Base-by-base conservation (phyloP, 2,113 vertebrate genomes). In the Xiphophorus maculatus region DNA sequence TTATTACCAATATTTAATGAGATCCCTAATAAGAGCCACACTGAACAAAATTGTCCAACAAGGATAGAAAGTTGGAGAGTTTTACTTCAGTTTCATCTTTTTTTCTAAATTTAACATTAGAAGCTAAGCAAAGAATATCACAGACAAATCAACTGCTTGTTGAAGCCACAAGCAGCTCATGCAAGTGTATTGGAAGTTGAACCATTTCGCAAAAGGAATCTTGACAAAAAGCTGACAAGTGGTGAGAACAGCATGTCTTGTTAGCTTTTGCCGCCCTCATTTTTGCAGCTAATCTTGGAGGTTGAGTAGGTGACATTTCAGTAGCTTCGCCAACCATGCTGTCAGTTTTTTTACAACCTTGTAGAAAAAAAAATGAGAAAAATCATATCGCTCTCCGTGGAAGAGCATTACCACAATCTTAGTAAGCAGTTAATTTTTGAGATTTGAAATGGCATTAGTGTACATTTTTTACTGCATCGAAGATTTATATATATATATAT, bases 231-330 rank as follows among this genome's bases (percentile, higher is more conserved):
- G 15, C 29, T 83, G 81, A 87, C 72, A 83, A 79, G 83, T 74
- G 76, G 71, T 27, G 71, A 66, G 73, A 86, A 77, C 84, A 73
- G 84, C 64, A 51, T 61, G 81, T 87, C 87, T 82, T 69, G 84
- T 86, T 84, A 80, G 67, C 51, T 83, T 85, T 82, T 67, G 64
- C 79, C 84, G 74, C 69, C 80, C 66, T 72, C 25, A 66, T 86
- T 79, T 86, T 85, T 71, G 63, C 75, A 80, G 63, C 71, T 80
- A 80, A 82, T 88, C 71, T 72, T 33, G 25, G 42, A 81, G 73
- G 66, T 67, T 83, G 76, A 77, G 68, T 58, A 62, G 29, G 79
- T 88, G 86, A 66, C 69, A 67, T 76, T 85, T 61, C 69, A 66
- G 28, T 25, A 48, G 62, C 63, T 78, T 77, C 51, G 71, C 63